phyloP scores from a whole-genome alignment of 2,113 vertebrate species.

The Rattus norvegicus region GRCr8 NC_086024.1:94382501-94383000 shows the following conservation, averaged over 20 bases:
- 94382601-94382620: slow-evolving; percentile 62
- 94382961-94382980: slow-evolving; percentile 23
- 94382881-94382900: slow-evolving; percentile 41
- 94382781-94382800: slow-evolving; percentile 37
- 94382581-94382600: slow-evolving; percentile 55
- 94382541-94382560: slow-evolving; percentile 43
- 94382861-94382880: slow-evolving; percentile 34
- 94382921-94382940: not conserved
- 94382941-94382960: slow-evolving; percentile 10
- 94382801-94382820: slow-evolving; percentile 1
- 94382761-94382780: slow-evolving; percentile 38
- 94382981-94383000: slow-evolving; percentile 70
- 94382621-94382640: slow-evolving; percentile 55
- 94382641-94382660: slow-evolving; percentile 22
- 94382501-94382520: slow-evolving; percentile 42
- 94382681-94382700: slow-evolving; percentile 58
- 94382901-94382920: slow-evolving; percentile 55
- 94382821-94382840: slow-evolving; percentile 6
- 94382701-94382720: slow-evolving; percentile 52
- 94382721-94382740: slow-evolving; percentile 5
- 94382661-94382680: slow-evolving; percentile 67
- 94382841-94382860: slow-evolving; percentile 12
- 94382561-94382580: slow-evolving; percentile 43
- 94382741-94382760: slow-evolving; percentile 19
- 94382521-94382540: slow-evolving; percentile 31